These are phyloP conservation scores for Phaedon cochleariae DNA, from an alignment of 2,888 invertebrate species.

Conservation along the genomic window DNA sequence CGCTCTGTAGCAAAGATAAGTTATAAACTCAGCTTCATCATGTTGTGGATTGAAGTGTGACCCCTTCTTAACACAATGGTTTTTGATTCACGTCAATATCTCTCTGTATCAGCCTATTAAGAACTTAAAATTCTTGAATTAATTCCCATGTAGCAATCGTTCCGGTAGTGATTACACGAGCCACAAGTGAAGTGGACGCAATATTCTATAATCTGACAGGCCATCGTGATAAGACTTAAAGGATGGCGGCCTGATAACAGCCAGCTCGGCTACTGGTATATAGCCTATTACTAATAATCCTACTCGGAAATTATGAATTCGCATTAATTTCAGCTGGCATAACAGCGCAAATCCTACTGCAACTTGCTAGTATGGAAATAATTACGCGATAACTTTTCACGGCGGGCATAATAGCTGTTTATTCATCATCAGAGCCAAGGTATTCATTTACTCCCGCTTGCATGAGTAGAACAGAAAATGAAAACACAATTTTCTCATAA, in stretches of 20 bases:
- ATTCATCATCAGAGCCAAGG: no score
- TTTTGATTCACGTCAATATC: no score
- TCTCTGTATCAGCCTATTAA: no score
- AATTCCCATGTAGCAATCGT: background rate
- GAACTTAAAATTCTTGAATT: background rate
- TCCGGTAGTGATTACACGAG: background rate
- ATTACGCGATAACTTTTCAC: background rate
- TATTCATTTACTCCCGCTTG: no score
- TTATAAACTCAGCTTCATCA: no score
- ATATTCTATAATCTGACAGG: conserved; percentile 28
- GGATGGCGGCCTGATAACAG: conserved; percentile 49
- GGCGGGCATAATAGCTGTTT: no score
- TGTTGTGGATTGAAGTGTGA: no score
- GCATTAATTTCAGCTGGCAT: background rate
- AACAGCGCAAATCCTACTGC: background rate
- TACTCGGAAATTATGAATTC: conserved; percentile 10
- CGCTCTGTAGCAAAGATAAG: no score
- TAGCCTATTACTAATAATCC: conserved; percentile 19
- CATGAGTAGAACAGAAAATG: no score
- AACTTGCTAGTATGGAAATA: background rate
- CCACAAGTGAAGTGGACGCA: conserved; percentile 19
- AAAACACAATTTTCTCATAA: no score
- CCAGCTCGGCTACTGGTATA: conserved; percentile 42
- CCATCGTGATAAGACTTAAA: conserved; percentile 49
- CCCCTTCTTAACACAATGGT: no score